phyloP scores from a whole-genome alignment of 23 tunicate genomes.

The Aplidium turbinatum region DNA sequence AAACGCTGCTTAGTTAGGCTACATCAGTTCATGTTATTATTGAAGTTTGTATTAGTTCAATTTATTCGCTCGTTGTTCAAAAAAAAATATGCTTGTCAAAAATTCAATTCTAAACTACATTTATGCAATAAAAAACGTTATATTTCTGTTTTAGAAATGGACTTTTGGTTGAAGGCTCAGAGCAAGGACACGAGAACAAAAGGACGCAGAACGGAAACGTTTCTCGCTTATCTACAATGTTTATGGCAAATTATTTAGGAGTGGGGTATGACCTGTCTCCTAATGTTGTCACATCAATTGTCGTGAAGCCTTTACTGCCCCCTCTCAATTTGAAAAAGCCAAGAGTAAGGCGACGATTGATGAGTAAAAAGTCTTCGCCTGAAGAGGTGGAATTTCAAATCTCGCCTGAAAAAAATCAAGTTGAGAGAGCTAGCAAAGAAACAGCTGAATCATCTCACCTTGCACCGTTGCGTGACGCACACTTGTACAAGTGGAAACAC shows the following conservation, averaged over 20 bases:
- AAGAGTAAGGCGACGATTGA: background rate
- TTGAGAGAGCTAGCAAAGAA: background rate
- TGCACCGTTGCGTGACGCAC: constrained; percentile 26
- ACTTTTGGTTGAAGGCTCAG: constrained; percentile 9
- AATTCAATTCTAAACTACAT: too few species aligned
- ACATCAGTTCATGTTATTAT: too few species aligned
- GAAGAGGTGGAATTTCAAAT: background rate
- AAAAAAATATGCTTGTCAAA: too few species aligned
- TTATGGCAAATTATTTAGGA: constrained; percentile 63
- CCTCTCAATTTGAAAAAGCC: constrained; percentile 29
- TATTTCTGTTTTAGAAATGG: constrained; percentile 24
- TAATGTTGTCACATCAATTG: constrained; percentile 45
- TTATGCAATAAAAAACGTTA: too few species aligned
- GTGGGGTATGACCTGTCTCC: constrained; percentile 34
- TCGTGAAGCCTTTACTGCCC: constrained; percentile 52
- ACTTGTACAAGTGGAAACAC: constrained; percentile 34
- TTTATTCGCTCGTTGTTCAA: too few species aligned
- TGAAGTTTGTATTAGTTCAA: too few species aligned
- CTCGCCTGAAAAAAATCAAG: background rate
- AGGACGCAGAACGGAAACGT: constrained; percentile 23
- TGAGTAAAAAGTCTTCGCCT: background rate
- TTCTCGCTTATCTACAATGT: constrained; percentile 47
- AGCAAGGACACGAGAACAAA: background rate
- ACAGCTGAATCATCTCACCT: background rate
- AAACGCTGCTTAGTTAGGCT: too few species aligned